These are phyloP conservation scores for Morphnarchus princeps DNA, from an alignment of 2,113 vertebrate species.

Conservation along the genomic window DNA sequence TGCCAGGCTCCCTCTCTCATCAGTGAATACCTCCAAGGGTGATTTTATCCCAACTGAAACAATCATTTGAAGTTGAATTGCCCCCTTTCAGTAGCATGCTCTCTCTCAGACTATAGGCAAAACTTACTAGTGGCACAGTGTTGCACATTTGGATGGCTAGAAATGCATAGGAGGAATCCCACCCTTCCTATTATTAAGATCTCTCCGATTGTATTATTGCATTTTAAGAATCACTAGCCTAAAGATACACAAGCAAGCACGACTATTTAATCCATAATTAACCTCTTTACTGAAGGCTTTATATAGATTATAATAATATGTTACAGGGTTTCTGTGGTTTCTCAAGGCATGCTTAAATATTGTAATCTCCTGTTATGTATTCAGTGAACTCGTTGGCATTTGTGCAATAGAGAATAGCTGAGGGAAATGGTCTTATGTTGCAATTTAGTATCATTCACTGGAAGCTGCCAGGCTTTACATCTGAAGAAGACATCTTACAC, in stretches of 20 bases:
- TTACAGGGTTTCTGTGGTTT: not conserved
- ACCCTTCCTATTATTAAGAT: not conserved
- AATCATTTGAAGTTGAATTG: not conserved
- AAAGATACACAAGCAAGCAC: not conserved
- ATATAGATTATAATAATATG: not conserved
- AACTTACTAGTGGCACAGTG: too few species aligned
- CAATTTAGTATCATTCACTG: not conserved
- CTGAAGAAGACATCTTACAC: not conserved
- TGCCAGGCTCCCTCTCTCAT: not conserved
- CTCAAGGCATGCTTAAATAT: not conserved
- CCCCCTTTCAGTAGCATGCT: not conserved
- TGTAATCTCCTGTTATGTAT: not conserved
- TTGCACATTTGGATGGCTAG: not conserved
- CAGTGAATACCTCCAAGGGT: not conserved
- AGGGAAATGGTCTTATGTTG: not conserved
- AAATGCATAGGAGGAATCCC: not conserved
- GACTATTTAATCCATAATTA: not conserved
- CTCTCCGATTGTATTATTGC: not conserved
- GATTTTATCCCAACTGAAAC: not conserved
- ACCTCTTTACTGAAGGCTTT: not conserved
- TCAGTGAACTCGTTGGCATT: not conserved
- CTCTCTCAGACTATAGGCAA: not conserved
- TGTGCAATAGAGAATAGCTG: not conserved
- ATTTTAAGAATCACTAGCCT: not conserved
- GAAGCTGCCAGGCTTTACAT: not conserved